Conservation (phyloP, 2,797 vertebrate genomes). For the Chaetophractus vellerosus region DNA sequence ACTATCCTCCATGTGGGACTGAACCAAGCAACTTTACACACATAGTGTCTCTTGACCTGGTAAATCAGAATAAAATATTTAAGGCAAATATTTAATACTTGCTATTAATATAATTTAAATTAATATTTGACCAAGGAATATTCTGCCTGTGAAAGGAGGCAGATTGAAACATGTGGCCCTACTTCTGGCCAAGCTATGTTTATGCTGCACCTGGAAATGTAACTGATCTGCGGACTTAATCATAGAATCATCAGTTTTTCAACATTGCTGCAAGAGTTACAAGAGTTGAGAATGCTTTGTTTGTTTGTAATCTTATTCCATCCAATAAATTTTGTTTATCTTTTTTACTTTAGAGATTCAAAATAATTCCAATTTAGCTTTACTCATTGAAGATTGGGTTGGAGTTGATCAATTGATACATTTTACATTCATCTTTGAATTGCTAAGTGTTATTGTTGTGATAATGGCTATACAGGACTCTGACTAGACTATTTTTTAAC, state of each 20-base stretch:
- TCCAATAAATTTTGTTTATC: background rate
- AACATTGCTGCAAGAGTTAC: background rate
- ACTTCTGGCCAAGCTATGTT: background rate
- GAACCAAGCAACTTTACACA: background rate
- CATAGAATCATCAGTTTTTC: background rate
- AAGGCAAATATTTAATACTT: constrained; percentile 38
- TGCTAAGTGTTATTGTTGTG: background rate
- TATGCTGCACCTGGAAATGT: background rate
- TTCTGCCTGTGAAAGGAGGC: background rate
- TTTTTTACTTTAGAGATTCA: constrained; percentile 16
- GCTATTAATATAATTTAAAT: constrained; percentile 15
- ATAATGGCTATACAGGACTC: background rate
- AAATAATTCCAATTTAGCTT: constrained; percentile 50
- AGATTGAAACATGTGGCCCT: background rate
- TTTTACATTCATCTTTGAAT: constrained; percentile 37
- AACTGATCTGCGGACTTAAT: background rate
- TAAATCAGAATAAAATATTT: constrained; percentile 9
- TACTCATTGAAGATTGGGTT: background rate
- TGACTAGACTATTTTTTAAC: background rate
- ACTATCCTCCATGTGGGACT: background rate
- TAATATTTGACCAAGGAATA: background rate
- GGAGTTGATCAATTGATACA: background rate
- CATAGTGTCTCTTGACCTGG: background rate
- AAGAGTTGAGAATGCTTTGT: background rate
- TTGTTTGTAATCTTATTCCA: constrained; percentile 52